Base-by-base conservation (phyloP, 2,113 vertebrate species). In the Bagarius yarrelli region DNA sequence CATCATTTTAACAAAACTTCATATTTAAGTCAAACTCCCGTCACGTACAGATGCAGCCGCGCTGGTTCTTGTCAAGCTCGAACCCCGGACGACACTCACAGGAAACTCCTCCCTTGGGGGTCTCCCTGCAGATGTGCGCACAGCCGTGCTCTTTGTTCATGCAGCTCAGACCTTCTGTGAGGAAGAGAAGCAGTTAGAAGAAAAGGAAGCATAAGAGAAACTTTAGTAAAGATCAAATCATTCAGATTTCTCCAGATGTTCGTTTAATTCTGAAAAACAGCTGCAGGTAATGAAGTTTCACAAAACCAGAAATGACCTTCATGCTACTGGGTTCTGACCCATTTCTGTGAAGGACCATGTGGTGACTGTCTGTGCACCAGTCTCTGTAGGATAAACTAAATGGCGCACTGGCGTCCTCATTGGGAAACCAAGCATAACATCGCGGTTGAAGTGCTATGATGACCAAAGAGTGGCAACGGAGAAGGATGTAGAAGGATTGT, bases 131-230 rank as follows among this genome's bases (percentile, higher is more conserved):
- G 94, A 99, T 97, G 92, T 98, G 96, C 79, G 94, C 94, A 84
- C 97, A 99, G 88, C 97, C 95, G 0, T 99, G 97, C 61, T 97
- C 95, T 91, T 96, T 98, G 89, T 99, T 99, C 97, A 99, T 99
- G 89, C 98, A 99, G 93, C 94, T 98, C 93, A 98, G 92, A 81
- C 97, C 96, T 94, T 97, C 97, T 99, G 95, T 81, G 93, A 88
- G 69, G 83, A 86, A 85, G 79, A 89, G 87, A 61, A 60, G 76
- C 30, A 8, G 47, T 84, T 66, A 81, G 61, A 66, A 27, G 47
- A 9, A n/a, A 47, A 55, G 34, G 11, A 67, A 60, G 60, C 13
- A 36, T 19, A 60, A 8, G 6, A 53, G 30, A 21, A 23, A 23
- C n/a, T 36, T 47, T 47, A 47, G 44, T 47, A 11, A 61, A n/a